Evolutionary conservation across 2,797 vertebrate genomes (phyloP).

Genomic region (Etheostoma nigrum): DNA sequence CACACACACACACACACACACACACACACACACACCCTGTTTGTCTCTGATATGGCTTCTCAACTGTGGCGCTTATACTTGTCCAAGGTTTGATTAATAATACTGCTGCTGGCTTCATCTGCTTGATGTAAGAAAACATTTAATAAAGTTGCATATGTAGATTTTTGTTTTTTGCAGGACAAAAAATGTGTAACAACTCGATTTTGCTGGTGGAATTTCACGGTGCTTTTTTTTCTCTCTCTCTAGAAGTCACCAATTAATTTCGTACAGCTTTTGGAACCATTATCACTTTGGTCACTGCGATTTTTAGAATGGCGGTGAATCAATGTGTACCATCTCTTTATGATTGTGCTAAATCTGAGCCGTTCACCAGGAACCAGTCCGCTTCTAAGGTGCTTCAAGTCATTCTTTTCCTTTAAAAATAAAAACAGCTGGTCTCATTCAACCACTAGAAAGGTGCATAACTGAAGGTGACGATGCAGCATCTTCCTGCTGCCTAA

Average conservation of each 20-base stretch:
- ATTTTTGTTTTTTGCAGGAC: constrained; percentile 30
- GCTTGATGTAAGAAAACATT: constrained; percentile 33
- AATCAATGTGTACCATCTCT: constrained; percentile 31
- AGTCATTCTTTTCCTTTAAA: constrained; percentile 44
- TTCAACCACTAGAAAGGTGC: constrained; percentile 80
- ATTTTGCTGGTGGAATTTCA: constrained; percentile 76
- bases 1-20: constrained; percentile 43
- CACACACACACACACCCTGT: constrained; percentile 36
- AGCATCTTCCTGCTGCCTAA: constrained; percentile 45
- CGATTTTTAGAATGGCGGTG: constrained; percentile 33
- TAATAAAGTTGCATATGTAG: constrained; percentile 59
- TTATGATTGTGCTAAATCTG: constrained; percentile 61
- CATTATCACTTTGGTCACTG: constrained; percentile 67
- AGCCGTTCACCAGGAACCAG: constrained; percentile 58
- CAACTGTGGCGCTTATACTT: constrained; percentile 59
- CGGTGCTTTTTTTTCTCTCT: constrained; percentile 32
- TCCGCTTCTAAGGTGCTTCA: constrained; percentile 82
- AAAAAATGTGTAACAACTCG: constrained; percentile 44
- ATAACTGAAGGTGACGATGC: constrained; percentile 50
- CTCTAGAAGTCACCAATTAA: constrained; percentile 34
- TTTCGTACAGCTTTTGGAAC: constrained; percentile 52
- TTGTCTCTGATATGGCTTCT: constrained; percentile 78
- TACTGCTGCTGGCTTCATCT: constrained; percentile 79
- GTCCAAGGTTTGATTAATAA: constrained; percentile 63
- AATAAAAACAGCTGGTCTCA: constrained; percentile 70